Evolutionary conservation across 2,888 invertebrate species (phyloP).

Genomic region (Agrochola litura): DNA sequence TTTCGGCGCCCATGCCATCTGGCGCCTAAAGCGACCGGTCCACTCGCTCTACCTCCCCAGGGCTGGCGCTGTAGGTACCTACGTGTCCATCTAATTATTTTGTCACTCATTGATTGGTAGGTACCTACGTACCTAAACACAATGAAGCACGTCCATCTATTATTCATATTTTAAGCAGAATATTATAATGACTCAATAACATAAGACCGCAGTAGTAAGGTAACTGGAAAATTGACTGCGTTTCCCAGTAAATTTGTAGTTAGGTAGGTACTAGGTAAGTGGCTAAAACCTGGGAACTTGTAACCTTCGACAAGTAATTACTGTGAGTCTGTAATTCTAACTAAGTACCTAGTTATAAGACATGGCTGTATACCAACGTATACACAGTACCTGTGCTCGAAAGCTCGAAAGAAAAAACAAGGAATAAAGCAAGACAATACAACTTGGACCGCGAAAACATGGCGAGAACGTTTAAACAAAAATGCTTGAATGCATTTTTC

Average conservation of each 20-base stretch:
- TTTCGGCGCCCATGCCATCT: too few relatives aligned
- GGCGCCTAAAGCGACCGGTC: too few relatives aligned
- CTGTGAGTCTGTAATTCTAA: not conserved
- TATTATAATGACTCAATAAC: not conserved
- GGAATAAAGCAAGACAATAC: not conserved
- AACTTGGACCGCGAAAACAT: not conserved
- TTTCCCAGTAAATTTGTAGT: slow-evolving; percentile 7
- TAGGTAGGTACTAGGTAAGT: not conserved
- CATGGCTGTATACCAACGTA: not conserved
- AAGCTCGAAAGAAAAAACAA: too few relatives aligned
- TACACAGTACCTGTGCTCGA: not conserved
- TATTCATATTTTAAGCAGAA: not conserved
- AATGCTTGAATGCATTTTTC: slow-evolving; percentile 42
- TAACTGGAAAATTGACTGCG: not conserved
- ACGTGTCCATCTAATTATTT: not conserved
- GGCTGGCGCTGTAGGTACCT: too few relatives aligned
- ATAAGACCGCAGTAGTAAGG: not conserved
- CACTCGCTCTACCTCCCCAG: too few relatives aligned
- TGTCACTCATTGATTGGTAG: not conserved
- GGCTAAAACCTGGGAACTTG: slow-evolving; percentile 1
- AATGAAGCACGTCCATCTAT: not conserved
- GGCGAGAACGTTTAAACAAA: not conserved
- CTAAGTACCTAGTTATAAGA: too few relatives aligned
- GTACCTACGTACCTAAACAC: not conserved
- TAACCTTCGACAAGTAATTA: not conserved